Percentiles rank a stretch among this genome's conserved stretches.
Conservation (phyloP, 2,113 vertebrate genomes). For the Daubentonia madagascariensis region DNA sequence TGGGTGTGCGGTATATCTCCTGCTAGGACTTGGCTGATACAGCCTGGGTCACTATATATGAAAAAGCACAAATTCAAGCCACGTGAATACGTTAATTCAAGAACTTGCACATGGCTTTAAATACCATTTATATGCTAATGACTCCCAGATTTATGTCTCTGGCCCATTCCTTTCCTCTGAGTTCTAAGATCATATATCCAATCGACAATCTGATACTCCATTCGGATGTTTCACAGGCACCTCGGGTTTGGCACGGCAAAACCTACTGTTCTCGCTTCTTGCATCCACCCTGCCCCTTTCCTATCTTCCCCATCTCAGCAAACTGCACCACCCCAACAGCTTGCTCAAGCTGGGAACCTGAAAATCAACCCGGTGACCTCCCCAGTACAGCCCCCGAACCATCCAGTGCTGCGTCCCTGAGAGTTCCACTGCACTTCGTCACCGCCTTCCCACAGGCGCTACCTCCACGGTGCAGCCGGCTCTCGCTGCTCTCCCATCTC, state of each 20-base stretch:
- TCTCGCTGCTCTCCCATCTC: not conserved
- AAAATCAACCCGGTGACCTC: too few species aligned
- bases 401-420: fast-evolving
- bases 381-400: not conserved
- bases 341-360: not conserved
- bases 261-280: too few species aligned
- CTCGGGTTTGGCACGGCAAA: not conserved
- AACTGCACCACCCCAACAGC: too few species aligned
- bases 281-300: not conserved
- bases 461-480: not conserved
- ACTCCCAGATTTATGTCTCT: not conserved
- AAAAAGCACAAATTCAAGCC: not conserved
- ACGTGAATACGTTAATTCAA: not conserved
- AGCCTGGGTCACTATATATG: not conserved
- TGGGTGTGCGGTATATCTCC: not conserved
- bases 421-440: fast-evolving
- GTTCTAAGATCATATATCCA: not conserved
- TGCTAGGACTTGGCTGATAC: not conserved
- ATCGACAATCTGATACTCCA: not conserved
- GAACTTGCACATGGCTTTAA: not conserved
- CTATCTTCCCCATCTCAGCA: not conserved
- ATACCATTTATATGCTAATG: not conserved
- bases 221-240: not conserved
- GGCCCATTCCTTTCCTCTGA: not conserved
- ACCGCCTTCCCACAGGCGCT: fast-evolving